Evolutionary conservation across 2,888 invertebrate genomes (phyloP).

Genomic region (Scelioninae gen. 1): DNA sequence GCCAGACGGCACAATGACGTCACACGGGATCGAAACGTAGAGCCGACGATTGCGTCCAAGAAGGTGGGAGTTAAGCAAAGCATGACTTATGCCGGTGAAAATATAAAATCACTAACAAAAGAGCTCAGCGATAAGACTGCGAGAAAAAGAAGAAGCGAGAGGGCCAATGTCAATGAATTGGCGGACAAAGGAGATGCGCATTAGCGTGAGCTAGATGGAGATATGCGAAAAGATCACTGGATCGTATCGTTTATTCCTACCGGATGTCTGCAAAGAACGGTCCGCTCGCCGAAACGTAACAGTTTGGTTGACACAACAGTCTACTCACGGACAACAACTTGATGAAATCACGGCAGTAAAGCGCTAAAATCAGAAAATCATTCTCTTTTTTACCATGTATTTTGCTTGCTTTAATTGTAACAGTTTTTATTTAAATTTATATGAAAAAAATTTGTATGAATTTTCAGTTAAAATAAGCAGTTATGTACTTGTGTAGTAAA

Average conservation of each 20-base stretch:
- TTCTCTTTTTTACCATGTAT: background rate
- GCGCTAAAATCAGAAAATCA: constrained; percentile 23
- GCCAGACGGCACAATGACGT: constrained; percentile 66
- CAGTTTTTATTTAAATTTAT: background rate
- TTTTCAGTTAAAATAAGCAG: too few relatives aligned
- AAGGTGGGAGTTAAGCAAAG: constrained; percentile 61
- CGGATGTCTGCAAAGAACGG: constrained; percentile 59
- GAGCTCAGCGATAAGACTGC: constrained; percentile 17
- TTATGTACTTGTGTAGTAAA: too few relatives aligned
- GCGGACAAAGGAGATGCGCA: background rate
- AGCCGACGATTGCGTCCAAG: constrained; percentile 38
- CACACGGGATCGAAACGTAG: constrained; percentile 59
- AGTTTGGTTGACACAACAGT: constrained; percentile 44
- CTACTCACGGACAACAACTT: constrained; percentile 34
- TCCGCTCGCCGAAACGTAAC: constrained; percentile 56
- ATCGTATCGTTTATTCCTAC: constrained; percentile 63
- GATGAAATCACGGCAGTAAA: constrained; percentile 39
- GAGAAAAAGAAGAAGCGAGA: constrained; percentile 18
- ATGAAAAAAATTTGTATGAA: too few relatives aligned
- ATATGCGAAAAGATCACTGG: constrained; percentile 46
- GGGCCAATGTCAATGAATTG: constrained; percentile 29
- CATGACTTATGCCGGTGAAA: constrained; percentile 59
- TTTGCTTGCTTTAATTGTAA: too few relatives aligned
- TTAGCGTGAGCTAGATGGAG: constrained; percentile 2
- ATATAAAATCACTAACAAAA: constrained; percentile 49